Evolutionary conservation across 2,797 vertebrate genomes (phyloP), one percentile per base, ranked within the genome.

Genomic region (Selene dorsalis): DNA sequence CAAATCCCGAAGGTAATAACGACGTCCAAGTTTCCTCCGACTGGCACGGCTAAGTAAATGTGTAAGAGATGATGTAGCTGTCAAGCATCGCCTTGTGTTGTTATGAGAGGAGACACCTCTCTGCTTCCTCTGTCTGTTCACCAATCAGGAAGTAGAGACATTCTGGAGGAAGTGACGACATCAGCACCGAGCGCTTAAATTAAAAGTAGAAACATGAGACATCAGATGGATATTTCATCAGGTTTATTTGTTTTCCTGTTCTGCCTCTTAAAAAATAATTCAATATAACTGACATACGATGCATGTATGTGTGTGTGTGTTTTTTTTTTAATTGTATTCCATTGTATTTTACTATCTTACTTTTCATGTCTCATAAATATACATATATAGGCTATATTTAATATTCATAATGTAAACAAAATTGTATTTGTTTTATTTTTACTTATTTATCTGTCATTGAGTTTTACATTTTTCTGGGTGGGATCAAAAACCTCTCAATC

Each of bases 61-160:
- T 75, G 8, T 55, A 35, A 47, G 2, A 78, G 3, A 57, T 4
- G 35, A 8, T 24, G 28, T 4, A 74, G 52, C 61, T 82, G 55
- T 63, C 26, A 63, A 47, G 53, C 84, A 90, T 91, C 20, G 78
- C 83, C 30, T 32, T 65, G 4, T 77, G 32, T 55, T 78, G 52
- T 57, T 56, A 28, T 16, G 16, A 55, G 80, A 77, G 74, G 71
- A 67, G 4, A 16, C 53, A 75, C 81, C 74, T 84, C 73, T 79
- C 67, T 62, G 70, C 26, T 73, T 82, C 35, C 61, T 30, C 60
- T 41, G 39, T 13, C 28, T 3, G 30, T 0, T n/a, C 32, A 11
- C 17, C 18, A 79, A 61, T 84, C 80, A 62, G 86, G 91, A 91
- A 88, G 70, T 55, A 2, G 4, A 3, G 6, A 35, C 14, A 1